These are phyloP conservation scores for Hippocampus comes DNA, from an alignment of 2,113 vertebrate species.

Conservation along the genomic window DNA sequence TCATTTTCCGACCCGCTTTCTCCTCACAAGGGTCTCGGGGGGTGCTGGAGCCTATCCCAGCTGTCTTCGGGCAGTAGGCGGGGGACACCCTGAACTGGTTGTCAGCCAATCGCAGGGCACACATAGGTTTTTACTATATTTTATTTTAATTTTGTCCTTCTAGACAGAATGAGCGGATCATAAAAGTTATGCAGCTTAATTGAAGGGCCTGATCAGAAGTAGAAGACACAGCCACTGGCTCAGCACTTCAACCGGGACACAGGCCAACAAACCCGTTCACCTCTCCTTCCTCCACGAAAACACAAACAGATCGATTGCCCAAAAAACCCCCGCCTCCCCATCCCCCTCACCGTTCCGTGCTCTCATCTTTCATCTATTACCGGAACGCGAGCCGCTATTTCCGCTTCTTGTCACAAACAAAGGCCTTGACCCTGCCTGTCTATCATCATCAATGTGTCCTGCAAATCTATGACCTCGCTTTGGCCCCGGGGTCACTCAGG, in stretches of 20 bases:
- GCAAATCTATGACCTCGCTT: slow-evolving; percentile 50
- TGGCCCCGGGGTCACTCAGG: neutral
- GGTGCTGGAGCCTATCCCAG: too few relatives aligned
- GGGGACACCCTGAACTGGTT: too few relatives aligned
- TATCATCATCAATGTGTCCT: slow-evolving; percentile 44
- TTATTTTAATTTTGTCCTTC: slow-evolving; percentile 1
- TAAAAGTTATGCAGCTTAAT: slow-evolving; percentile 29
- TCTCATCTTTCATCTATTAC: slow-evolving; percentile 69
- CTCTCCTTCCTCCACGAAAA: slow-evolving; percentile 38
- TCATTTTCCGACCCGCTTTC: too few relatives aligned
- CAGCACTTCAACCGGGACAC: slow-evolving; percentile 62
- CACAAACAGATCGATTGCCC: slow-evolving; percentile 66
- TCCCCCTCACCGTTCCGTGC: slow-evolving; percentile 48
- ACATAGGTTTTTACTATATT: too few relatives aligned
- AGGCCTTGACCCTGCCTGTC: slow-evolving; percentile 42
- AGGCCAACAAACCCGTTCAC: slow-evolving; percentile 65
- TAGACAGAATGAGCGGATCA: slow-evolving; percentile 16
- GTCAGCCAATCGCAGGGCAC: too few relatives aligned
- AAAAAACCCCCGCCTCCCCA: slow-evolving; percentile 25
- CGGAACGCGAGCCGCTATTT: slow-evolving; percentile 63
- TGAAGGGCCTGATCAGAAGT: slow-evolving; percentile 19
- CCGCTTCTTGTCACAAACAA: slow-evolving; percentile 57
- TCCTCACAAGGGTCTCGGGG: too few relatives aligned
- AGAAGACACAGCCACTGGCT: slow-evolving; percentile 48
- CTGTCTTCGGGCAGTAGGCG: too few relatives aligned